Evolutionary conservation across 2,797 vertebrate species (phyloP), one percentile per base, ranked within the genome.

Genomic region (Bradypodion ventrale): DNA sequence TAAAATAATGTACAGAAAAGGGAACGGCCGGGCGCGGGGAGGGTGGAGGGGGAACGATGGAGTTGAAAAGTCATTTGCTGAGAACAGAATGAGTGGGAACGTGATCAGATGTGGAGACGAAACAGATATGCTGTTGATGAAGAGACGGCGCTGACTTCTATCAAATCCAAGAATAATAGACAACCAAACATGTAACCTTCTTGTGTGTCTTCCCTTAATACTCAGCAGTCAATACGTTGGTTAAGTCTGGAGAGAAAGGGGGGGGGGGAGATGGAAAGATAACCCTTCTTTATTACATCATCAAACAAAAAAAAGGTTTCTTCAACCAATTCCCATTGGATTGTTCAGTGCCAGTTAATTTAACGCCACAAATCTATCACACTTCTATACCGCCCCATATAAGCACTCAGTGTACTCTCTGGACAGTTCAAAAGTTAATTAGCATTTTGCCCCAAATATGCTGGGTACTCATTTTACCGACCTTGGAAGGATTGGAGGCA

Each of bases 181-280:
- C 96, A 97, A 96, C 96, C 94, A 95, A 95, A 95, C 91, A 90
- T 93, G 95, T 83, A 95, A 94, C 92, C 95, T 96, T 93, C 94
- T 95, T 91, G 91, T 91, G 94, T 91, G 94, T 94, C 91, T 89
- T 93, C 91, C 95, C 91, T 95, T 93, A 88, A 93, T 94, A 85
- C 90, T 95, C 97, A 97, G 96, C 97, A 97, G 95, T 97, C 97
- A 94, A 97, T 96, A 80, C 83, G 94, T 96, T 96, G 93, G 97
- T 97, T 97, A 97, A 94, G 97, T 99, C 98, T 99, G 97, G 13
- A 27, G 27, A 29, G 49, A 85, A 92, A 95, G 62, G 95, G 91
- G 93, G 80, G 90, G 83, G 93, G 77, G 77, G 78, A 78, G 65
- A 60, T 46, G 27, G 21, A 56, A 56, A 56, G 16, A 56, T 56